Evolutionary conservation across 1,140 invertebrate genomes (phyloP), one percentile per base, ranked within the genome.

Genomic region (Diploscapter pachys): DNA sequence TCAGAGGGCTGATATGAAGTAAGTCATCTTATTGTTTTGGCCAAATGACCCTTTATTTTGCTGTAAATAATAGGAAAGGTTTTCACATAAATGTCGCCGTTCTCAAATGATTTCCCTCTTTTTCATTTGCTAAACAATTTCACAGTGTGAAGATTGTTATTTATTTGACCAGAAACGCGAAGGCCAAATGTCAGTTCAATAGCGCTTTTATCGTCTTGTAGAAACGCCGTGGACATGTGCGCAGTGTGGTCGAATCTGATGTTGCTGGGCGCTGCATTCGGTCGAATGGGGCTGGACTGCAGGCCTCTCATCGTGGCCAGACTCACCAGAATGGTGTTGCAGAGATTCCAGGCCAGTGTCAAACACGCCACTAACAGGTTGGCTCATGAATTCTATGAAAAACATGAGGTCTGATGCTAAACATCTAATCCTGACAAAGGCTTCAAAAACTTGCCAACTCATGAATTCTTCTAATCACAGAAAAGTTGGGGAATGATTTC

Each of bases 201-300:
- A 9, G 49, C 8, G 9, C n/a, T 50, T 4, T 4, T 49, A 53
- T 49, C 2, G 49, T 50, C 13, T 69, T 73, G 13, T 31, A 74
- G 73, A 55, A 66, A 63, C n/a, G 63, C 72, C 63, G 71, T 78
- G 11, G 73, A 78, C 63, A 49, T 78, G n/a, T 71, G 70, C n/a
- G 55, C 69, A 4, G 71, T 78, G 11, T 75, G 74, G 69, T 75
- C 77, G 2, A 78, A 86, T 61, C 64, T 84, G 5, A 86, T 84
- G 84, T 78, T 76, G 9, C 84, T 83, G 63, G 84, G 80, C 4
- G 80, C 74, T 57, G 81, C 84, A n/a, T 84, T 84, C 69, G 84
- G 83, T 31, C 72, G 83, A 52, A 86, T 84, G 82, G 84, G 84
- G 11, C 64, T 84, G 11, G 83, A 84, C 68, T 84, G 85, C 63